Conservation (phyloP, 2,888 invertebrate species). For the Netelia melanura region DNA sequence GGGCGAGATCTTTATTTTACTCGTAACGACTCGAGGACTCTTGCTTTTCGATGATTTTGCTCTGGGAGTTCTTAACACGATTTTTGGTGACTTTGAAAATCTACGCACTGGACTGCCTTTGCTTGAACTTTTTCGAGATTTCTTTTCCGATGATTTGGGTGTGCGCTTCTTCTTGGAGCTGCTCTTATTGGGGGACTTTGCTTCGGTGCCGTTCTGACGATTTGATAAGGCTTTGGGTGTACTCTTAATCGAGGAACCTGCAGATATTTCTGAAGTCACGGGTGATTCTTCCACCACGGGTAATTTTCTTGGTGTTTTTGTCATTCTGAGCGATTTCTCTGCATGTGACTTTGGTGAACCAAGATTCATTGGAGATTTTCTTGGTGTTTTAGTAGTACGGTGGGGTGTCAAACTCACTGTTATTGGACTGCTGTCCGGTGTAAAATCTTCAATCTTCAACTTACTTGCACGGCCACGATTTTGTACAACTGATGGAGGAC, state of each 20-base stretch:
- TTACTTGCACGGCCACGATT: constrained; percentile 27
- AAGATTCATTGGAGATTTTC: constrained; percentile 76
- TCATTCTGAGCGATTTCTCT: constrained; percentile 63
- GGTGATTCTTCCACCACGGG: constrained; percentile 71
- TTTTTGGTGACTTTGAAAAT: constrained; percentile 76
- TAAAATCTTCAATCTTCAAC: constrained; percentile 63
- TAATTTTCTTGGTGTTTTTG: constrained; percentile 76
- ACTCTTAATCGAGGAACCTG: constrained; percentile 40
- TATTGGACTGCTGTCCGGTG: constrained; percentile 78
- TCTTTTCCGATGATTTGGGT: constrained; percentile 40
- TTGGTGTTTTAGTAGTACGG: constrained; percentile 76
- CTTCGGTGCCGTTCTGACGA: constrained; percentile 7
- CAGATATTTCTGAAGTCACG: constrained; percentile 65
- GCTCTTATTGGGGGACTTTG: neutral
- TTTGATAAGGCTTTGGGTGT: constrained; percentile 36
- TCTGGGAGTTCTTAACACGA: constrained; percentile 68
- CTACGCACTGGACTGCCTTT: constrained; percentile 45
- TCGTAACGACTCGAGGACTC: constrained; percentile 61
- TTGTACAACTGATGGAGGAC: constrained; percentile 22
- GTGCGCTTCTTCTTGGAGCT: constrained; percentile 23
- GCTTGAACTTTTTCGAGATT: constrained; percentile 17
- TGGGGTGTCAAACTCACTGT: constrained; percentile 74
- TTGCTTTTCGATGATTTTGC: constrained; percentile 62
- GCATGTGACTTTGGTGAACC: constrained; percentile 77
- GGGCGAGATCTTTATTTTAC: constrained; percentile 53